These are phyloP conservation scores for Campylorhamphus procurvoides DNA, from an alignment of 2,113 vertebrate species.

Conservation along the genomic window DNA sequence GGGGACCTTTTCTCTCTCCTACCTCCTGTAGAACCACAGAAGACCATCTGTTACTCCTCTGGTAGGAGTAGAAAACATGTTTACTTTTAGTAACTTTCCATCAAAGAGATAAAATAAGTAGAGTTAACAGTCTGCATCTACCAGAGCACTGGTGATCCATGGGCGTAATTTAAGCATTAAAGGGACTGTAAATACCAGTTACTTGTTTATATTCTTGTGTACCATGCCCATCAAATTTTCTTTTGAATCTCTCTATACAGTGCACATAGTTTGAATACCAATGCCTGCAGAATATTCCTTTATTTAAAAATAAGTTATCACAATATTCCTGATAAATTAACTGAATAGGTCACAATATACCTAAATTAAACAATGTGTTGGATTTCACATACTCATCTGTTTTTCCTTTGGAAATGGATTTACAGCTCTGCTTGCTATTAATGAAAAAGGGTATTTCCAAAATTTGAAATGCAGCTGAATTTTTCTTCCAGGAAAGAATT, in stretches of 20 bases:
- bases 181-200: neutral
- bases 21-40: constrained; percentile 22
- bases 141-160: neutral
- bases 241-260: neutral
- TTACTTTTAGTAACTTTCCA: constrained; percentile 49
- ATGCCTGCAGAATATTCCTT: neutral
- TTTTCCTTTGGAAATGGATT: neutral
- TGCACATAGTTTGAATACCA: neutral
- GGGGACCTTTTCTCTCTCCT: constrained; percentile 18
- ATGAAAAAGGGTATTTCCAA: neutral
- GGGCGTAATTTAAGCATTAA: neutral
- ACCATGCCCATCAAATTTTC: neutral
- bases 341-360: neutral
- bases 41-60: constrained; percentile 48
- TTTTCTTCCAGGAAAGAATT: neutral
- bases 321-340: neutral
- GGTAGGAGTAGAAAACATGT: constrained; percentile 23
- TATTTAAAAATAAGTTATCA: neutral
- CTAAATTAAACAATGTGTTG: neutral
- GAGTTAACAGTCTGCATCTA: neutral
- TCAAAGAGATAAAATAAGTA: constrained; percentile 20
- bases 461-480: neutral
- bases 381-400: neutral
- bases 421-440: neutral
- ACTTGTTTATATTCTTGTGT: neutral